phyloP scores from a whole-genome alignment of 2,113 vertebrate genomes.

The Grammomys surdaster region DNA sequence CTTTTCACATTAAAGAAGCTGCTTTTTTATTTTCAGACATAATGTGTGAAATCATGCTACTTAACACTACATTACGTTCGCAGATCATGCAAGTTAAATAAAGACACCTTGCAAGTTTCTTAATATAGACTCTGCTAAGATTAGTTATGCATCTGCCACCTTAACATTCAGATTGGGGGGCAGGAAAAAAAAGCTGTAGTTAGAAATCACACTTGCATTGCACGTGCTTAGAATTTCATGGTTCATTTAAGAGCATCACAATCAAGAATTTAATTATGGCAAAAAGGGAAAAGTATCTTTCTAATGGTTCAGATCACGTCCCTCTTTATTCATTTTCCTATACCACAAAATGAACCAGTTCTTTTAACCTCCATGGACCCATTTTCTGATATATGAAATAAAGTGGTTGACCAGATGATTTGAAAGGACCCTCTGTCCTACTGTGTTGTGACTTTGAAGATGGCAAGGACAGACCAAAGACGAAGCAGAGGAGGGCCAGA shows the following conservation, averaged over 20 bases:
- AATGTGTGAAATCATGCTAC: constrained; percentile 75
- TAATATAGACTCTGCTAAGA: constrained; percentile 79
- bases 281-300: constrained; percentile 56
- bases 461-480: neutral
- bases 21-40: constrained; percentile 70
- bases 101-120: constrained; percentile 80
- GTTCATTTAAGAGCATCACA: constrained; percentile 79
- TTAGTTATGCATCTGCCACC: constrained; percentile 78
- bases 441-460: constrained; percentile 6
- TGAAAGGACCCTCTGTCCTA: neutral
- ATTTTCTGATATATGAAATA: constrained; percentile 38
- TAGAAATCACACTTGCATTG: constrained; percentile 77
- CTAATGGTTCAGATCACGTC: constrained; percentile 27
- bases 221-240: constrained; percentile 75
- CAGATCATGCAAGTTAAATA: constrained; percentile 76
- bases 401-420: neutral
- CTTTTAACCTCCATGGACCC: neutral
- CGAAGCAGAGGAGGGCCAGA: neutral
- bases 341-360: neutral
- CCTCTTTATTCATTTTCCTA: neutral
- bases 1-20: constrained; percentile 51
- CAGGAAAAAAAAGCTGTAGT: constrained; percentile 47
- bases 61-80: constrained; percentile 76
- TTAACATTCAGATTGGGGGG: constrained; percentile 73
- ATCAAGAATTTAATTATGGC: constrained; percentile 81